Evolutionary conservation across 2,888 invertebrate genomes (phyloP).

Genomic region (Iphiclides podalirius): DNA sequence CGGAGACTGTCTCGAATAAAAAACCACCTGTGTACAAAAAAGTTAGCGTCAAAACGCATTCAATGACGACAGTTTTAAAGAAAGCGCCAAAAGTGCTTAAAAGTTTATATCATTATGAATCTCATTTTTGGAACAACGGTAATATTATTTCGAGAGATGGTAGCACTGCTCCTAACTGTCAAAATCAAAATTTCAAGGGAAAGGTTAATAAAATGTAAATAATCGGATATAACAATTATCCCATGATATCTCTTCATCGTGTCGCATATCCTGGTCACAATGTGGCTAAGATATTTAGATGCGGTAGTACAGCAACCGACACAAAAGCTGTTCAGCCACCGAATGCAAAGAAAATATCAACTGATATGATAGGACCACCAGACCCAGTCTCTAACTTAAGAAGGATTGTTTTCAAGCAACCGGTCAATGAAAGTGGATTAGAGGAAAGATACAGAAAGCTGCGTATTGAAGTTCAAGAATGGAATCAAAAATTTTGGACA

Average conservation of each 20-base stretch:
- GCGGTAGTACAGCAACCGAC: constrained; percentile 47
- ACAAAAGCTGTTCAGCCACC: constrained; percentile 56
- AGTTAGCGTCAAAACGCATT: too few relatives aligned
- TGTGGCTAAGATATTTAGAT: constrained; percentile 32
- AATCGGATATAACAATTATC: neutral
- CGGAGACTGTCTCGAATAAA: too few relatives aligned
- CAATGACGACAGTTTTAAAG: too few relatives aligned
- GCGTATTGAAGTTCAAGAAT: constrained; percentile 85
- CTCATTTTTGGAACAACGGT: too few relatives aligned
- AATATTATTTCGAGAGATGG: too few relatives aligned
- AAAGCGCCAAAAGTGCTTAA: too few relatives aligned
- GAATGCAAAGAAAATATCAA: constrained; percentile 58
- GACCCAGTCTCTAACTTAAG: constrained; percentile 90
- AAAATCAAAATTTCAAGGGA: neutral
- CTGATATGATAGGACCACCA: constrained; percentile 88
- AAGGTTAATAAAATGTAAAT: neutral
- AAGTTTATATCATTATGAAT: too few relatives aligned
- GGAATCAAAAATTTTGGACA: constrained; percentile 93
- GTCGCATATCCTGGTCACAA: constrained; percentile 25
- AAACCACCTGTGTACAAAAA: too few relatives aligned
- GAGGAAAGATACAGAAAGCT: constrained; percentile 83
- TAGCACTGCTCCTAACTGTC: neutral
- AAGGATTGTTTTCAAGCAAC: constrained; percentile 83
- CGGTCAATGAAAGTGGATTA: constrained; percentile 82
- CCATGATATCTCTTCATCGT: constrained; percentile 3